Evolutionary conservation across 2,888 invertebrate genomes (phyloP), one percentile per base, ranked within the genome.

Genomic region (Brachypalpus laphriformis): DNA sequence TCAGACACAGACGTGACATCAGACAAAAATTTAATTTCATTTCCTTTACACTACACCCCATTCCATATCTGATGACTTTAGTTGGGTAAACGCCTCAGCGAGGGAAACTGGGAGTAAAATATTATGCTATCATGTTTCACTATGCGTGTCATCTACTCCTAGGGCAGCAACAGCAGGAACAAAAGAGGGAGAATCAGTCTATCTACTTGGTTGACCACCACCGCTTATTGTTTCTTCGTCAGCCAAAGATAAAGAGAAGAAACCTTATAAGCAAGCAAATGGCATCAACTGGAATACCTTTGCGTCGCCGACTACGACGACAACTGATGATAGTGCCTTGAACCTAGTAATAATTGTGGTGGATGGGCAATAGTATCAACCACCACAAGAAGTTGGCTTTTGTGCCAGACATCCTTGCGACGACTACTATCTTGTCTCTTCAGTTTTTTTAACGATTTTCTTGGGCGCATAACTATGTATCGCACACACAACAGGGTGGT

Each of bases 1-100:
- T 82, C 78, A 82, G 76, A 65, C 70, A 61, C 59, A 68, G 49
- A 71, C 66, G 65, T 83, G 83, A 83, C 83, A 83, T 83, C 83
- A 83, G 83, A 68, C 82, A 57, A 76, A 61, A 76, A 70, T 82
- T 82, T 40, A 16, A 71, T 18, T 65, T 70, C 31, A 71, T 66
- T 82, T 71, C 66, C 49, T 34, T 56, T 51, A 42, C 63, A 49
- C 9, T 7, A 49, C 49, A 22, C 8, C 7, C 1, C 20, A 31
- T 22, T 54, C 56, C 63, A 16, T 57, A 45, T 20, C 14, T n/a
- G 40, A 40, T 16, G 70, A 61, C 70, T 70, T 18, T 47, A 9
- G 81, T 40, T 34, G 56, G 47, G 14, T 59, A 61, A 75, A 70
- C 34, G 76, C 47, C 76, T 70, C 47, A 65, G 57, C 51, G 51